Conservation (phyloP, 2,888 invertebrate species). For the Geophilus truncorum region DNA sequence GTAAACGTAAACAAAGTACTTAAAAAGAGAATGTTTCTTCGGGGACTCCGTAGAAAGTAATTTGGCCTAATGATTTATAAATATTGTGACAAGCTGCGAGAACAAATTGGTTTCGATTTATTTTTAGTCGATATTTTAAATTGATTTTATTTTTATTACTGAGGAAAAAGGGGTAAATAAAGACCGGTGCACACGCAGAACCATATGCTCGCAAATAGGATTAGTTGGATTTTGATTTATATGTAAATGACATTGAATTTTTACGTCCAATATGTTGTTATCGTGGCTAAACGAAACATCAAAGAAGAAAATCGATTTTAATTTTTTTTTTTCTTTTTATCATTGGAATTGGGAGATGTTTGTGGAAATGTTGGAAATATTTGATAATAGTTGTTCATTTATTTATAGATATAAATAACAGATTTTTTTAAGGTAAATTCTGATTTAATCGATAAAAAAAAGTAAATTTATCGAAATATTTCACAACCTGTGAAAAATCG, state of each 20-base stretch:
- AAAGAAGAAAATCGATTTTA: neutral
- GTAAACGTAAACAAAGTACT: neutral
- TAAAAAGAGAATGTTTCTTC: neutral
- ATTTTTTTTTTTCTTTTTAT: neutral
- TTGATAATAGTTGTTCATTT: too few species aligned
- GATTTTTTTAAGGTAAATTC: too few species aligned
- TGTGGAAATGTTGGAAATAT: too few species aligned
- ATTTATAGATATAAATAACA: too few species aligned
- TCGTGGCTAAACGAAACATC: neutral
- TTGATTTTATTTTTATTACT: neutral
- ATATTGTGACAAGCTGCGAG: neutral
- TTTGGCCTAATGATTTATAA: neutral
- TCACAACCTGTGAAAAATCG: too few species aligned
- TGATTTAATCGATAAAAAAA: too few species aligned
- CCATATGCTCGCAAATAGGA: neutral
- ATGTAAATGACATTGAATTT: neutral
- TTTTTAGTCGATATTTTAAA: neutral
- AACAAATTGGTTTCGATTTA: neutral
- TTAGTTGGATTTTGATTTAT: neutral
- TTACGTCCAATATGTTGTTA: neutral
- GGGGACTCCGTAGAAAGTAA: neutral
- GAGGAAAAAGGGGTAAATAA: neutral
- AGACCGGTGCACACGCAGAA: neutral
- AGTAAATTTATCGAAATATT: too few species aligned
- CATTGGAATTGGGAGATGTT: too few species aligned